phyloP scores from a whole-genome alignment of 2,797 vertebrate species.

The Takifugu rubripes region DNA sequence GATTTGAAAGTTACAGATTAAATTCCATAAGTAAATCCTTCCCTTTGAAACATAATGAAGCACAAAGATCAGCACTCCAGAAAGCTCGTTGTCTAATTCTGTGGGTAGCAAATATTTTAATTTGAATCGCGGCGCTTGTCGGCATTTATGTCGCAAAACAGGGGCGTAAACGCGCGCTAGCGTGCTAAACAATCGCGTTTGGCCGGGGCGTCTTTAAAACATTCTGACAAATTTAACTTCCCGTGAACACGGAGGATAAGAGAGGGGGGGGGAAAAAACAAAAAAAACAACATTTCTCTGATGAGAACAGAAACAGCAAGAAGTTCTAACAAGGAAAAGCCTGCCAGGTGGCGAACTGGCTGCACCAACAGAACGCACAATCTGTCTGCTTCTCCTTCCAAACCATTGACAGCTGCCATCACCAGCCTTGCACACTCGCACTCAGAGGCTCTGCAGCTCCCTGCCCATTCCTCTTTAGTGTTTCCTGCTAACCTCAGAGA shows the following conservation, averaged over 20 bases:
- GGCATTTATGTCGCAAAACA: slow-evolving; percentile 13
- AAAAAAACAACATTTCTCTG: slow-evolving; percentile 74
- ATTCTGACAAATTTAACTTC: slow-evolving; percentile 75
- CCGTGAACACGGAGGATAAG: slow-evolving; percentile 72
- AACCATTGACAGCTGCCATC: slow-evolving; percentile 87
- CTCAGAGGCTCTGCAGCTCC: slow-evolving; percentile 76
- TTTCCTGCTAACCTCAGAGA: slow-evolving; percentile 76
- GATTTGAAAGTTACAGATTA: slow-evolving; percentile 70
- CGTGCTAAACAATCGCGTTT: slow-evolving; percentile 62
- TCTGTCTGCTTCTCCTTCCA: slow-evolving; percentile 88
- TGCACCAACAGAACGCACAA: slow-evolving; percentile 87
- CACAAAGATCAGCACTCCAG: slow-evolving; percentile 30
- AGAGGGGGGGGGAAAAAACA: slow-evolving; percentile 29
- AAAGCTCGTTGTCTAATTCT: slow-evolving; percentile 22
- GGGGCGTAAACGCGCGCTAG: slow-evolving; percentile 22
- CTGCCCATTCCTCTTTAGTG: slow-evolving; percentile 77
- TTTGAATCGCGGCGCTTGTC: slow-evolving; percentile 17
- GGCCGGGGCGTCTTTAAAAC: slow-evolving; percentile 65
- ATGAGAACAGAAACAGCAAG: slow-evolving; percentile 84
- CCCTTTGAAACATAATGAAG: slow-evolving; percentile 41
- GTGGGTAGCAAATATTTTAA: slow-evolving; percentile 9
- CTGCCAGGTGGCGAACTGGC: slow-evolving; percentile 88
- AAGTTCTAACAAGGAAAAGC: slow-evolving; percentile 87
- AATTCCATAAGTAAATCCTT: slow-evolving; percentile 53
- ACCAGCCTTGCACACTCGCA: slow-evolving; percentile 83